Evolutionary conservation across 2,113 vertebrate genomes (phyloP), one percentile per base, ranked within the genome.

Genomic region (Rafetus swinhoei): DNA sequence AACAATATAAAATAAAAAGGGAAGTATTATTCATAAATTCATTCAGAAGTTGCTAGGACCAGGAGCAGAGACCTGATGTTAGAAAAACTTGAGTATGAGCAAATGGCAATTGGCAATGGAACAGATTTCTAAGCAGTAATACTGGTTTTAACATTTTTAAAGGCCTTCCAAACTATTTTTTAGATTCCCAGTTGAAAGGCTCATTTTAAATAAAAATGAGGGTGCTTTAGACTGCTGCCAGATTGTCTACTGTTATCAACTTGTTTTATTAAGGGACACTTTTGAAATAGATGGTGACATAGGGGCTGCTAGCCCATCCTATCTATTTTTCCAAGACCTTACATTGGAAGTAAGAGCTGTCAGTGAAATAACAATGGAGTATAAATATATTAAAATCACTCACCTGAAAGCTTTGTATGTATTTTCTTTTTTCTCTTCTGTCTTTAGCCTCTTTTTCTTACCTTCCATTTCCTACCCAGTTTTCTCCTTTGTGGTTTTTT

Each of bases 161-260:
- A 91, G 90, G 86, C 90, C 65, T 80, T 83, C 59, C 2, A 2
- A 91, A 87, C 95, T 85, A 45, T 16, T 10, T 88, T 87, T 86
- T 97, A 86, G 90, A 90, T 95, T 79, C 12, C 21, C 5, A 60
- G 50, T 76, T 89, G 89, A 95, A 96, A 92, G 96, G 35, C 15
- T 91, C 77, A 18, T 87, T 96, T 95, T 94, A 93, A 96, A 91
- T 84, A 85, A 86, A 84, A 91, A 91, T 45, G 45, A 45, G 45
- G 45, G 45, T 45, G 45, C 45, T 45, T 45, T 45, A 45, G 45
- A 45, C 45, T 45, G 88, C 84, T 84, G 93, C 92, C 57, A 92
- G 82, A 2, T 50, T 50, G 27, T 74, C n/a, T 0, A 1, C 24
- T 54, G 59, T 88, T 93, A 84, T 91, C 93, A 95, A 65, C 45